Conservation (phyloP, 2,113 vertebrate genomes). For the Prinia subflava region DNA sequence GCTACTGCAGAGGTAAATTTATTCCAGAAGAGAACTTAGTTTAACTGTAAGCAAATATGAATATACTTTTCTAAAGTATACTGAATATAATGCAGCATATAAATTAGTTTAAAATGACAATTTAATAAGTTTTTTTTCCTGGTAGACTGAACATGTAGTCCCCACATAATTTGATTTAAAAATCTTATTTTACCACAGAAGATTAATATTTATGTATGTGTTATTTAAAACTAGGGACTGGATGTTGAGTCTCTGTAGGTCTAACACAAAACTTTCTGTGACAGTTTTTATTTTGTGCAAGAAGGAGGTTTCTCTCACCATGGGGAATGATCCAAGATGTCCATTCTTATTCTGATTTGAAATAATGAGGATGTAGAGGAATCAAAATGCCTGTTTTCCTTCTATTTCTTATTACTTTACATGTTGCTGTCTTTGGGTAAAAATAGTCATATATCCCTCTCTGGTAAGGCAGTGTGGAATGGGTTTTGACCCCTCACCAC, state of each 20-base stretch:
- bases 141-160: neutral
- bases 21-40: neutral
- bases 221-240: neutral
- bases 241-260: neutral
- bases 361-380: neutral
- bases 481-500: neutral
- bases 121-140: neutral
- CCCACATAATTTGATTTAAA: neutral
- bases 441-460: neutral
- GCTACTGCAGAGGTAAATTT: neutral
- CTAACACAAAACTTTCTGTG: neutral
- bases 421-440: neutral
- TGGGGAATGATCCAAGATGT: neutral
- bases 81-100: neutral
- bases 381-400: no score
- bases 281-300: neutral
- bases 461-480: neutral
- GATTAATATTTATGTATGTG: neutral
- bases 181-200: neutral
- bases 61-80: neutral
- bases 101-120: slow-evolving; percentile 13
- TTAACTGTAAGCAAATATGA: slow-evolving; percentile 10
- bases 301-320: no score
- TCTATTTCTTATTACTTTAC: neutral
- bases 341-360: neutral